Base-by-base conservation (phyloP, 2,888 invertebrate genomes). In the Pherbina coryleti region DNA sequence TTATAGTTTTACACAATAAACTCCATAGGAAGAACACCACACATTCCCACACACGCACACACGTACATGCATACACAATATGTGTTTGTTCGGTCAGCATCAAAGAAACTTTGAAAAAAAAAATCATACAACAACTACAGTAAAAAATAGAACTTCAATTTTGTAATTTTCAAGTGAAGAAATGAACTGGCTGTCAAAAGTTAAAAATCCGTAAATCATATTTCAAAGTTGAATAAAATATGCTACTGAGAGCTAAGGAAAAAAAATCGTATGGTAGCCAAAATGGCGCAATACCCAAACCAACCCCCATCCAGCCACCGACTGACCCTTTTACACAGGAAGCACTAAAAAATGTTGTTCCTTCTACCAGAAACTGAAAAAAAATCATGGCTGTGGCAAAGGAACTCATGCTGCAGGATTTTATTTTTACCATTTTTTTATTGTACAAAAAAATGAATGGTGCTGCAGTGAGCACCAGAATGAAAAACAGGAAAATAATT, bases 171-270 rank as follows among this genome's bases (percentile, higher is more conserved):
- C 74, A 78, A 79, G 78, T 77, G 75, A 78, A 79, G 79, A 78
- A 79, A 79, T 78, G 51, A 60, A 64, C 53, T 14, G 70, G 78
- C 79, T 80, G 81, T 77, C 80, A 79, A 53, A 79, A 80, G 79
- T 79, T 77, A 81, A 80, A 80, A 79, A 80, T 80, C 77, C 80
- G 79, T 81, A 81, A 81, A 81, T 81, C 81, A 80, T 76, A 78
- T 80, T 79, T 79, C 78, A 79, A 77, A 79, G 67, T 78, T 79
- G 72, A 79, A 79, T 81, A 79, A 79, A 78, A 75, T n/a, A 66
- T 49, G 17, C 19, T 31, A 17, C 49, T 5, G 37, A 64, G 37
- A 73, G 22, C 72, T 67, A 73, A n/a, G 57, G 34, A 49, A 19
- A 66, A 60, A 76, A 73, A 76, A 69, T 73, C 57, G 73, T 60